Percentiles rank a stretch among this genome's conserved stretches.
Evolutionary conservation across 2,888 invertebrate genomes (phyloP).

Genomic region (Tinea trinotella): DNA sequence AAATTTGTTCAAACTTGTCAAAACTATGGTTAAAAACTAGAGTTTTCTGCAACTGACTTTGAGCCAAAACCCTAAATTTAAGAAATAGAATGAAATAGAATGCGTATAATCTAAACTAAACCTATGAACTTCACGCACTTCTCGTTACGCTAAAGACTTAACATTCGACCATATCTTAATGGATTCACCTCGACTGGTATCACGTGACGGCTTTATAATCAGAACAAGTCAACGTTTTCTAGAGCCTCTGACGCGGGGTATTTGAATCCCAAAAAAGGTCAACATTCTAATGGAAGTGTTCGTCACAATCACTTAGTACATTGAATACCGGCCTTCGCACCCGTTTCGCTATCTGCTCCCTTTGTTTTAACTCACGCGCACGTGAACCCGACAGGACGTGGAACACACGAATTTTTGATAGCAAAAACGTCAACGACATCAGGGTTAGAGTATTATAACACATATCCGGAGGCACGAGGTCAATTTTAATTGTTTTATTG

Average conservation of each 20-base stretch:
- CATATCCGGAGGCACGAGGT: constrained; percentile 58
- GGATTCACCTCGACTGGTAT: background rate
- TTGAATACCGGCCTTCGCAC: constrained; percentile 47
- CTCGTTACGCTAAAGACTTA: background rate
- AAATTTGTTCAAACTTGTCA: too few species aligned
- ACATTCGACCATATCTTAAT: background rate
- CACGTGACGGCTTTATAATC: too few species aligned
- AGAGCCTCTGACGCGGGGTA: background rate
- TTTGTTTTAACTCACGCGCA: constrained; percentile 48
- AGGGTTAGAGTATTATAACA: constrained; percentile 28
- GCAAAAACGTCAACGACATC: constrained; percentile 50
- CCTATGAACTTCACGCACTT: background rate
- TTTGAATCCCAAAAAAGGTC: constrained; percentile 17
- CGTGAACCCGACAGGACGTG: constrained; percentile 26
- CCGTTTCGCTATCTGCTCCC: constrained; percentile 54
- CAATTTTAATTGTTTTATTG: constrained; percentile 59
- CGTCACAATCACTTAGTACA: constrained; percentile 32
- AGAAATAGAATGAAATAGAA: background rate
- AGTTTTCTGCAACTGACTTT: too few species aligned
- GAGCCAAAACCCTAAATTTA: too few species aligned
- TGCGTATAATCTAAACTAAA: background rate
- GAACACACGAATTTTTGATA: constrained; percentile 1
- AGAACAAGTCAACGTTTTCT: background rate
- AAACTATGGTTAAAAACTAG: too few species aligned
- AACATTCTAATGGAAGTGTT: constrained; percentile 20